These are phyloP conservation scores for Shargacucullia verbasci DNA, from an alignment of 2,888 invertebrate species.

Conservation along the genomic window DNA sequence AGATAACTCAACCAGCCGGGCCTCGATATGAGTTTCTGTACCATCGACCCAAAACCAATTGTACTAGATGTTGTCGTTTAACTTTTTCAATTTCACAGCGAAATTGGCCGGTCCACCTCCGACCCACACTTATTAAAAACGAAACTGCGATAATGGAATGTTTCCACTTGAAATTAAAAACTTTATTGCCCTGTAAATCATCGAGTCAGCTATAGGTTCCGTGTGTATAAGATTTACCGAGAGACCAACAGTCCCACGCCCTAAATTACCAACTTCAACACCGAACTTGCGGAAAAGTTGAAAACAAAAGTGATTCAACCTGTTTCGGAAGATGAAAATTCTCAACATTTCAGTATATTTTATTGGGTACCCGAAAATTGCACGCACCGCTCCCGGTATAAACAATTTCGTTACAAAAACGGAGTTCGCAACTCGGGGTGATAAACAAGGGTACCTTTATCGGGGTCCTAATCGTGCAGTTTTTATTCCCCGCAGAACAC, in stretches of 20 bases:
- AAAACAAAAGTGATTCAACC: constrained; percentile 69
- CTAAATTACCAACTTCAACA: constrained; percentile 69
- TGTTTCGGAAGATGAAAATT: constrained; percentile 64
- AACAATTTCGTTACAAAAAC: constrained; percentile 54
- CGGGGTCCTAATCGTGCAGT: constrained; percentile 72
- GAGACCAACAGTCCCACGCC: constrained; percentile 59
- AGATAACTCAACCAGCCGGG: constrained; percentile 50
- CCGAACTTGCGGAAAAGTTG: constrained; percentile 56
- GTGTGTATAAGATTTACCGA: constrained; percentile 66
- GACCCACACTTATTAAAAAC: constrained; percentile 74
- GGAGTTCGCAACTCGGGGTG: constrained; percentile 42
- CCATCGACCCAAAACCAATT: constrained; percentile 63
- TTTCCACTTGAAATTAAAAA: constrained; percentile 76
- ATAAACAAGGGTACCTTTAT: constrained; percentile 49
- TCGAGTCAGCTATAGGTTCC: constrained; percentile 59
- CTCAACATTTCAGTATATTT: constrained; percentile 61
- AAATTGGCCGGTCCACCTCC: constrained; percentile 71
- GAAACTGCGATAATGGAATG: constrained; percentile 74
- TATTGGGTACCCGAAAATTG: constrained; percentile 55
- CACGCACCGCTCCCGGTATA: constrained; percentile 42
- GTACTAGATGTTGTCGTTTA: constrained; percentile 71
- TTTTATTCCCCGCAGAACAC: constrained; percentile 79
- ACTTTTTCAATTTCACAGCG: constrained; percentile 78
- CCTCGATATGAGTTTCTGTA: constrained; percentile 59
- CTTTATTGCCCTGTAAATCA: constrained; percentile 76